These are phyloP conservation scores for Troides oblongomaculatus DNA, from an alignment of 2,888 invertebrate genomes.

Conservation along the genomic window DNA sequence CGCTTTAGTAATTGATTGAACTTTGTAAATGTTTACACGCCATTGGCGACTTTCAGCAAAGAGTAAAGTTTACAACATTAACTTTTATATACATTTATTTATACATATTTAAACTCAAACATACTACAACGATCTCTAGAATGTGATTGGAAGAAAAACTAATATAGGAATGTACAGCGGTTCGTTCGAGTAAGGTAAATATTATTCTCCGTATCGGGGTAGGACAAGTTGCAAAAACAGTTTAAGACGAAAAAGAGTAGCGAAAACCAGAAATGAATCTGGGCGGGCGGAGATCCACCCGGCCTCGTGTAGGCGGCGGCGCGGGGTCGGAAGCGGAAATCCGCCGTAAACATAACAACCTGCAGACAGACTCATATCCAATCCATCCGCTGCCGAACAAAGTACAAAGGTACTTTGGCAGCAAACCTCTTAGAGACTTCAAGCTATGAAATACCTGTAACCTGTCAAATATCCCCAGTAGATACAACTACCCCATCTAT, in stretches of 20 bases:
- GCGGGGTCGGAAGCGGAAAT: constrained; percentile 57
- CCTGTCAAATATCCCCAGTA: too few species aligned
- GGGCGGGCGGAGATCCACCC: constrained; percentile 64
- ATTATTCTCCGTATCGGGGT: constrained; percentile 50
- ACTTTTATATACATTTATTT: too few species aligned
- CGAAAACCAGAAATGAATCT: constrained; percentile 77
- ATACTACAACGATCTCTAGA: constrained; percentile 1
- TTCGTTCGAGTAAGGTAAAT: constrained; percentile 41
- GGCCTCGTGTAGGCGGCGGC: constrained; percentile 53
- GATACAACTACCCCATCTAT: too few species aligned
- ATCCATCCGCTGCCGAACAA: too few species aligned
- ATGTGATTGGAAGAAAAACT: constrained; percentile 13
- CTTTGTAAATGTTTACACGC: too few species aligned
- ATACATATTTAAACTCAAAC: background rate
- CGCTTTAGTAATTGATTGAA: too few species aligned
- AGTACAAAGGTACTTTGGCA: too few species aligned
- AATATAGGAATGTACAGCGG: constrained; percentile 21
- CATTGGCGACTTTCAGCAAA: too few species aligned
- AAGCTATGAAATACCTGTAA: too few species aligned
- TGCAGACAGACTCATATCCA: constrained; percentile 20
- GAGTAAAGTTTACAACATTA: too few species aligned
- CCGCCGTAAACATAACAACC: constrained; percentile 40
- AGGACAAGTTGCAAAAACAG: constrained; percentile 70
- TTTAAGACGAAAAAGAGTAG: constrained; percentile 77
- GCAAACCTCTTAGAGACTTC: too few species aligned